These are phyloP conservation scores for Euura lappo DNA, from an alignment of 1,140 invertebrate species.

Conservation along the genomic window DNA sequence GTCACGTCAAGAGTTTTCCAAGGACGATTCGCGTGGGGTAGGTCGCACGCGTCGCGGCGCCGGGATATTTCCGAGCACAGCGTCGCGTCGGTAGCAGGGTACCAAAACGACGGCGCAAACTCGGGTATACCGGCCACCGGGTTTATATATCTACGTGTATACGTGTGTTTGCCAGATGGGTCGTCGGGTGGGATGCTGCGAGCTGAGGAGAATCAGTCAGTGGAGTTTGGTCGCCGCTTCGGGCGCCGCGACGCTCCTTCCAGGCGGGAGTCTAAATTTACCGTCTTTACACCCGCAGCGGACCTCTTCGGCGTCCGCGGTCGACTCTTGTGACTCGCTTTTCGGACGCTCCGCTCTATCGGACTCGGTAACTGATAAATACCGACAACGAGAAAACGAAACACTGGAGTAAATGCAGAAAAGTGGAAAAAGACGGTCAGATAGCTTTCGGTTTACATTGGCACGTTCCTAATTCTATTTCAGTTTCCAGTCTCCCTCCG, in stretches of 20 bases:
- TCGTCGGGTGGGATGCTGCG: slow-evolving; percentile 25
- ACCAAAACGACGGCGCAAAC: slow-evolving; percentile 6
- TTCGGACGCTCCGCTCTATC: too few relatives aligned
- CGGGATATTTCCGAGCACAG: background rate
- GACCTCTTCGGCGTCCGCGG: background rate
- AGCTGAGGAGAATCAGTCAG: slow-evolving; percentile 14
- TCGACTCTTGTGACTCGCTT: too few relatives aligned
- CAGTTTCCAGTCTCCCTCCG: background rate
- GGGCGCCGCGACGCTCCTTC: slow-evolving; percentile 14
- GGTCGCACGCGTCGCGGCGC: background rate
- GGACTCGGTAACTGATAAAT: too few relatives aligned
- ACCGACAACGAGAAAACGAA: too few relatives aligned
- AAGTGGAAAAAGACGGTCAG: background rate
- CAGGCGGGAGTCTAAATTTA: slow-evolving; percentile 22
- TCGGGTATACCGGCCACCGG: background rate
- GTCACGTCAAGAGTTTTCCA: background rate
- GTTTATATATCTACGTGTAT: background rate
- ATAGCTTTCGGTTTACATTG: background rate
- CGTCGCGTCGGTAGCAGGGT: background rate
- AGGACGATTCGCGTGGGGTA: slow-evolving; percentile 8
- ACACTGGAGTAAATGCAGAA: background rate
- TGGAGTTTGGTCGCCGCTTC: slow-evolving; percentile 4
- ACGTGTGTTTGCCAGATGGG: slow-evolving; percentile 33
- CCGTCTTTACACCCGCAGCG: background rate
- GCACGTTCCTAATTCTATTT: background rate